These are phyloP conservation scores for Scomber japonicus DNA, from an alignment of 2,113 vertebrate genomes.

Conservation along the genomic window DNA sequence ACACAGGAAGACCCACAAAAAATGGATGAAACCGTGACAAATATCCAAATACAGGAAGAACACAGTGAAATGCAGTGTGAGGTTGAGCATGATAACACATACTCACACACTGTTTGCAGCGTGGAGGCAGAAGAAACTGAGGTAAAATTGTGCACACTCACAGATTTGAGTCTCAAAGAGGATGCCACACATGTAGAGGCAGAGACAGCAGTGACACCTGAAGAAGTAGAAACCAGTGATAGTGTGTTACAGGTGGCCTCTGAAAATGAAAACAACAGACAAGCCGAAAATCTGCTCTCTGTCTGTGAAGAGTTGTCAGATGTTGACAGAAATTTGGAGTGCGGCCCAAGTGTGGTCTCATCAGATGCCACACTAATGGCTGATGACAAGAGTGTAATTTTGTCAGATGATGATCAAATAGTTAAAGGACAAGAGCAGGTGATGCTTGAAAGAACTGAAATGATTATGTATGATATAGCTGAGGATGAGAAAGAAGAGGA, in stretches of 20 bases:
- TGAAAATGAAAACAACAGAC: background rate
- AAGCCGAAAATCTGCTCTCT: background rate
- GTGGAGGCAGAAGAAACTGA: background rate
- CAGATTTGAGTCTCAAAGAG: conserved; percentile 13
- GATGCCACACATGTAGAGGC: background rate
- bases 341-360: background rate
- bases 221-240: conserved; percentile 19
- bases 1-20: background rate
- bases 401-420: conserved; percentile 6
- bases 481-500: conserved; percentile 2
- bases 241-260: background rate
- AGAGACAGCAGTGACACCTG: background rate
- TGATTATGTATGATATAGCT: background rate
- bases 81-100: conserved; percentile 1
- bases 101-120: too few species aligned
- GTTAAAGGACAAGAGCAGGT: background rate
- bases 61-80: background rate
- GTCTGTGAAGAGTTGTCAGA: background rate
- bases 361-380: background rate
- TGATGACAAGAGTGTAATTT: background rate
- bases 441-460: conserved; percentile 2
- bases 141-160: background rate
- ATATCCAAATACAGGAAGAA: conserved; percentile 18
- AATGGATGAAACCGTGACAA: background rate
- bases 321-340: background rate